Evolutionary conservation across 2,797 vertebrate species (phyloP).

Genomic region (Alosa sapidissima): DNA sequence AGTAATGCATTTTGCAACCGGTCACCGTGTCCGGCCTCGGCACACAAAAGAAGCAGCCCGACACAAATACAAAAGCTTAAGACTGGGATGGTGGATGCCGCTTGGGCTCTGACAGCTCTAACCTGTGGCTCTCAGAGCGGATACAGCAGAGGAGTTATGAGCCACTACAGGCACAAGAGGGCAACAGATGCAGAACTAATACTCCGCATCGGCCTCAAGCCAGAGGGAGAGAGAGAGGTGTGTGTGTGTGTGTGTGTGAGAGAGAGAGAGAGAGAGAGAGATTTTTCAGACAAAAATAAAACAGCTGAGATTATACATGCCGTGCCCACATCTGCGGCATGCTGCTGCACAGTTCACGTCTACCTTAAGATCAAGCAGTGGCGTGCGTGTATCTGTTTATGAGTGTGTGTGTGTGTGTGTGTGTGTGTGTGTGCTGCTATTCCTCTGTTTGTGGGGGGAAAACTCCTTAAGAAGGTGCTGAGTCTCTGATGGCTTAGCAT

Average conservation of each 20-base stretch:
- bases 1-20: no score
- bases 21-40: not conserved
- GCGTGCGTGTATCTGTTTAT: not conserved
- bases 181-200: slow-evolving; percentile 6
- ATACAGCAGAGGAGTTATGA: not conserved
- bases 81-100: no score
- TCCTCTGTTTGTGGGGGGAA: not conserved
- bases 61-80: no score
- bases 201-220: not conserved
- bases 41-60: not conserved
- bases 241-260: not conserved
- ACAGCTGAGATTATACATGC: not conserved
- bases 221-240: not conserved
- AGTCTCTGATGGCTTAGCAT: slow-evolving; percentile 12
- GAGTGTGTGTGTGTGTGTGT: not conserved
- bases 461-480: slow-evolving; percentile 11
- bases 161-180: slow-evolving; percentile 17
- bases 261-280: not conserved
- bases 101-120: not conserved
- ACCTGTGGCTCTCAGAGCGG: not conserved
- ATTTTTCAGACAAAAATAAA: not conserved
- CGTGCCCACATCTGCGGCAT: not conserved
- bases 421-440: slow-evolving; percentile 1
- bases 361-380: not conserved
- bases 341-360: not conserved